Conservation (phyloP, 1,140 invertebrate species). For the Popillia japonica region DNA sequence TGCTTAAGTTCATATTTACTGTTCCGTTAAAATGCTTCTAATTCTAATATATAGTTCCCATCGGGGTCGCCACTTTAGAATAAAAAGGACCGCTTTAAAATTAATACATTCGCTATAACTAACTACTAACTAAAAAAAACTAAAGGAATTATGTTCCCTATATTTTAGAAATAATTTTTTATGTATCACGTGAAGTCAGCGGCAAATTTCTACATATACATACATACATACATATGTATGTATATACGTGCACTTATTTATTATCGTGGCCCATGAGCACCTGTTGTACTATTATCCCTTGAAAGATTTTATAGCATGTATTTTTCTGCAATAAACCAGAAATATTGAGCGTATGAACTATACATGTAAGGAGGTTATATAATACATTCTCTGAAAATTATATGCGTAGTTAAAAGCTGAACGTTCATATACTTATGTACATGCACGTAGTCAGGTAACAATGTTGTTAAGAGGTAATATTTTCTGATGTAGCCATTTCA, state of each 20-base stretch:
- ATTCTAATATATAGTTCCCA: constrained; percentile 1
- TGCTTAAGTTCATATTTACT: background rate
- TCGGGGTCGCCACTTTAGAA: background rate
- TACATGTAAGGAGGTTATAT: background rate
- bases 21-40: constrained; percentile 14
- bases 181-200: background rate
- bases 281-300: background rate
- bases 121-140: background rate
- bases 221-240: too few relatives aligned
- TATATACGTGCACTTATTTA: background rate
- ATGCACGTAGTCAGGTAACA: too few relatives aligned
- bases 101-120: background rate
- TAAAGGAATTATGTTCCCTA: background rate
- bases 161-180: too few relatives aligned
- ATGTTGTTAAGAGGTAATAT: too few relatives aligned
- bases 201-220: background rate
- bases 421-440: background rate
- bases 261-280: background rate
- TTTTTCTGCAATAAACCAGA: background rate
- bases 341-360: background rate
- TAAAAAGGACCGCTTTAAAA: background rate
- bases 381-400: background rate
- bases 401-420: background rate
- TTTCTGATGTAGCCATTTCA: too few relatives aligned
- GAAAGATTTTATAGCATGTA: background rate